Evolutionary conservation across 30 jellyfish, hydroid and myxozoan species (phyloP), one percentile per base, ranked within the genome.

Genomic region (Sanderia malayensis): DNA sequence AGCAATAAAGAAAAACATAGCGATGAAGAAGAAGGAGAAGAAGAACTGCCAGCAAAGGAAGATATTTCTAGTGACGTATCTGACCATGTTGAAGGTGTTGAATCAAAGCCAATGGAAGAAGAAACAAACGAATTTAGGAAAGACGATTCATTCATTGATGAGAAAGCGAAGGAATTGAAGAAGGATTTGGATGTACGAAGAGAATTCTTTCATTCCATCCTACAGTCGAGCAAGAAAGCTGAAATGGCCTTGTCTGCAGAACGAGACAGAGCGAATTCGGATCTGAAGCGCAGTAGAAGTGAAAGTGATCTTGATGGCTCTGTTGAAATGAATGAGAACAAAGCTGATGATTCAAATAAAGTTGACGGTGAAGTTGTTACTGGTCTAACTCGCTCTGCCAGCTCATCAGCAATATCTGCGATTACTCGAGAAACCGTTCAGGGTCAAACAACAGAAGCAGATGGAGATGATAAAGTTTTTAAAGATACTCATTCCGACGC

Each of bases 301-400:
- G 94, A 71, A 61, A 47, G 71, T 31, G 82, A 82, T 30, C 28
- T 79, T 18, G 71, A 33, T 25, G 84, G 83, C 34, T 80, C 86
- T 0, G 44, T 57, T 27, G 81, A 64, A 7, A 74, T 70, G 26
- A 46, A 33, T 18, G 85, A 65, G 0, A 60, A 33, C 0, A 65
- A 74, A n/a, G 45, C 45, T 4, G 87, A 53, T 21, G 83, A 11
- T 21, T 45, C 41, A 7, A 24, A 27, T 2, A 37, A 0, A 0
- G 72, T 37, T 7, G 81, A 23, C 24, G 81, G 46, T 15, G 68
- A 25, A 20, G 44, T 20, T 19, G 22, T 17, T 9, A 25, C 22
- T 9, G 45, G 52, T 31, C 34, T 95, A 64, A 93, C 97, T 27
- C 66, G 95, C 17, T 88, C 97, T 4, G 97, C 97, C 19, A 82